A percentile compares a stretch with the other conserved stretches of the same genome.
Conservation (phyloP, 2,888 invertebrate genomes). For the Caenorhabditis wallacei region DNA sequence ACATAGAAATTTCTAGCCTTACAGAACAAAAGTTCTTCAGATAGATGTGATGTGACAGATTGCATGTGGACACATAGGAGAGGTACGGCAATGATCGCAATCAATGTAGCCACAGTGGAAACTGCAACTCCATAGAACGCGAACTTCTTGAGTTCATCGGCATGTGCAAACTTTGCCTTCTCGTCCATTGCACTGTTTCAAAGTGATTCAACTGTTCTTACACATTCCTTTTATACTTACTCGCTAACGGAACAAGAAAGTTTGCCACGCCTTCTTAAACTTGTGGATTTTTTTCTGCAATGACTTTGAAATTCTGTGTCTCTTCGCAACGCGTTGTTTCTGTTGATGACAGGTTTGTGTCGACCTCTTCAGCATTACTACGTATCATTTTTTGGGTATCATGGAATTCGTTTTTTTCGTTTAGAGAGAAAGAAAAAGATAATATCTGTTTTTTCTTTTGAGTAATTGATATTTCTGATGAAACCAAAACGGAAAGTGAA, state of each 20-base stretch:
- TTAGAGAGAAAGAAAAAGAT: slow-evolving; percentile 10
- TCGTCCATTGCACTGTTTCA: slow-evolving; percentile 68
- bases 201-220: slow-evolving; percentile 10
- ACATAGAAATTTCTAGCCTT: slow-evolving; percentile 58
- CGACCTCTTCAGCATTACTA: slow-evolving; percentile 41
- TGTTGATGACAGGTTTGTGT: slow-evolving; percentile 42
- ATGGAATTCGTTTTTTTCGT: slow-evolving; percentile 35
- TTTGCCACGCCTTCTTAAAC: slow-evolving; percentile 60
- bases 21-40: slow-evolving; percentile 79
- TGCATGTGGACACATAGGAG: slow-evolving; percentile 76
- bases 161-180: slow-evolving; percentile 76
- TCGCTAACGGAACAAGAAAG: slow-evolving; percentile 47
- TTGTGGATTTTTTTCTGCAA: slow-evolving; percentile 58
- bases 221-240: slow-evolving; percentile 49
- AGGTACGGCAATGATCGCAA: slow-evolving; percentile 73
- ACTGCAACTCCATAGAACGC: slow-evolving; percentile 80
- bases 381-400: slow-evolving; percentile 52
- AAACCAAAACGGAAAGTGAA: slow-evolving; percentile 5
- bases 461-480: slow-evolving; percentile 20
- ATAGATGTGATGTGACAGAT: slow-evolving; percentile 75
- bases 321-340: slow-evolving; percentile 30
- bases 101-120: slow-evolving; percentile 73
- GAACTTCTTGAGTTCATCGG: slow-evolving; percentile 78
- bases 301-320: slow-evolving; percentile 20
- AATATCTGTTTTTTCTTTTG: slow-evolving; percentile 36